Evolutionary conservation across 2,888 invertebrate species (phyloP).

Genomic region (Vandiemenella viatica): DNA sequence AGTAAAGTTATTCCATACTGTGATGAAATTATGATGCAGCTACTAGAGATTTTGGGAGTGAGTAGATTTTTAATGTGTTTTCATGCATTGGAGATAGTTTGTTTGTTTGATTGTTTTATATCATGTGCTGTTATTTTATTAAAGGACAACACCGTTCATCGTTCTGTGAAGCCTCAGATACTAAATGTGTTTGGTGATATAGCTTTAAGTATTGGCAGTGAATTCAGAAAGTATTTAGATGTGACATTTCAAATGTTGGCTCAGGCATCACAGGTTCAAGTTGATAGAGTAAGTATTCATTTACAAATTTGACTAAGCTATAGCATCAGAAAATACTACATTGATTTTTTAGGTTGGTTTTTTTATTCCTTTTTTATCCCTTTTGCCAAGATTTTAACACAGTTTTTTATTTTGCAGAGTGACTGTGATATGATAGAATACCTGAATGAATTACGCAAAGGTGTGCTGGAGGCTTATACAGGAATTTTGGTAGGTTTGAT

Average conservation of each 20-base stretch:
- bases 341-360: no score
- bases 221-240: conserved; percentile 86
- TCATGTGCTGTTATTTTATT: conserved; percentile 17
- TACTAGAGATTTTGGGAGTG: conserved; percentile 76
- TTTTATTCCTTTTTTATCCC: no score
- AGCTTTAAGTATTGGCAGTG: conserved; percentile 82
- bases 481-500: conserved; percentile 95
- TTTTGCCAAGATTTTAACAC: no score
- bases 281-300: conserved; percentile 42
- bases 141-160: conserved; percentile 71
- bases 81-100: background rate
- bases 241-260: conserved; percentile 63
- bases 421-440: conserved; percentile 97
- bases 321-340: no score
- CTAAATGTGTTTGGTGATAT: conserved; percentile 94
- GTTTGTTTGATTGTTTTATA: background rate
- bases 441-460: conserved; percentile 84
- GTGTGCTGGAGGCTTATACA: conserved; percentile 92
- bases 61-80: conserved; percentile 18
- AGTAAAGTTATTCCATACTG: conserved; percentile 78
- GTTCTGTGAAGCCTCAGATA: conserved; percentile 93
- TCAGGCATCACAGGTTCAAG: conserved; percentile 85
- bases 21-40: conserved; percentile 86
- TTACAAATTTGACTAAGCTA: no score
- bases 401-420: conserved; percentile 32